Conservation (phyloP, 2,797 vertebrate species). For the Dipus sagitta region DNA sequence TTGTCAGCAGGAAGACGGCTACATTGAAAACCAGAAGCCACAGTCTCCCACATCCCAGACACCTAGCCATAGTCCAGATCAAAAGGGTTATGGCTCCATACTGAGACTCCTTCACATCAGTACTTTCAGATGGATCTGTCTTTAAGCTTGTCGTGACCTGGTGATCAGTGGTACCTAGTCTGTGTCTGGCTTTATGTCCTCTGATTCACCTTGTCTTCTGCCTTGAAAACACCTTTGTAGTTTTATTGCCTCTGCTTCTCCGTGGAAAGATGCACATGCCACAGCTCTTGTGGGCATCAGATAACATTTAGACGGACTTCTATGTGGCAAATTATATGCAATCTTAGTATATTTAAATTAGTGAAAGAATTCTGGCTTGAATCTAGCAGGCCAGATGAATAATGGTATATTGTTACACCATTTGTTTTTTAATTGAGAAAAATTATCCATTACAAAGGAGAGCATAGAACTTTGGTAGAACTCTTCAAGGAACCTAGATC, state of each 20-base stretch:
- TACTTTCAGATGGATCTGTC: background rate
- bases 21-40: background rate
- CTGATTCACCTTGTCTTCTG: background rate
- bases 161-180: background rate
- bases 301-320: background rate
- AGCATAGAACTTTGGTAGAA: background rate
- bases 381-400: background rate
- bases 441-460: background rate
- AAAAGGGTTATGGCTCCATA: background rate
- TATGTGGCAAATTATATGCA: background rate
- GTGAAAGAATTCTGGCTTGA: background rate
- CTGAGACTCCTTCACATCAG: no score
- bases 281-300: background rate
- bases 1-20: accelerated
- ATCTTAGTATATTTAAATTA: background rate
- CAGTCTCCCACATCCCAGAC: accelerated
- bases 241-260: background rate
- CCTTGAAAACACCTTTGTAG: background rate
- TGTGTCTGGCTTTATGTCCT: background rate
- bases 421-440: conserved; percentile 1
- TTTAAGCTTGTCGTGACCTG: background rate
- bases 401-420: background rate
- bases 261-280: background rate
- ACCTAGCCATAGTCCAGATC: background rate
- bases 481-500: background rate